phyloP scores from a whole-genome alignment of 2,113 vertebrate species.

The Reinhardtius hippoglossoides region DNA sequence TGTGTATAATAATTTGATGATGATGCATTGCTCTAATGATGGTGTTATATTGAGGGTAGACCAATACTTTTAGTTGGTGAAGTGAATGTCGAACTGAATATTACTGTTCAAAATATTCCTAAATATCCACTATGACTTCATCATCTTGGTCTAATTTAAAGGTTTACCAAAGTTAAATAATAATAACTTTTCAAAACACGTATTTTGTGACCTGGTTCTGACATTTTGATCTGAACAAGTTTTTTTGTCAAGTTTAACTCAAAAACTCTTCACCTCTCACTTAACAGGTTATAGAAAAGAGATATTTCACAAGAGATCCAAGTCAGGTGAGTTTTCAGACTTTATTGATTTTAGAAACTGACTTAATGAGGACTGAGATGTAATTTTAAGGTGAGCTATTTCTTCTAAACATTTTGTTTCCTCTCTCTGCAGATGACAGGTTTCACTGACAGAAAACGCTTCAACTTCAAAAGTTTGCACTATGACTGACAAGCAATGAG shows the following conservation, averaged over 20 bases:
- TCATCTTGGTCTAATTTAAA: too few relatives aligned
- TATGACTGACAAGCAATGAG: conserved; percentile 83
- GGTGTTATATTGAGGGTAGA: too few relatives aligned
- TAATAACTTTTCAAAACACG: too few relatives aligned
- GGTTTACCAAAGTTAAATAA: too few relatives aligned
- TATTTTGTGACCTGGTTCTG: not conserved
- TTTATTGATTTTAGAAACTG: not conserved
- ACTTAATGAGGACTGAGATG: not conserved
- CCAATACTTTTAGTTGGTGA: too few relatives aligned
- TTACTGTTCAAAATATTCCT: too few relatives aligned
- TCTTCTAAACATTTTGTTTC: conserved; percentile 18
- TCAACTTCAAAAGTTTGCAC: conserved; percentile 91
- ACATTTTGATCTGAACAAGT: not conserved
- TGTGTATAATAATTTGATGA: too few relatives aligned
- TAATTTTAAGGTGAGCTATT: not conserved
- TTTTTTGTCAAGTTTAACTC: not conserved
- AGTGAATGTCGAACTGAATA: too few relatives aligned
- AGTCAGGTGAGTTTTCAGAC: conserved; percentile 85
- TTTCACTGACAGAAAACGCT: conserved; percentile 93
- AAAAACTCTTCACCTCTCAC: not conserved
- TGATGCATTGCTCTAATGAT: too few relatives aligned
- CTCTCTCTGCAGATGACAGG: conserved; percentile 86
- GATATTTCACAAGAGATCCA: conserved; percentile 92
- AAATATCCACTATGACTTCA: too few relatives aligned
- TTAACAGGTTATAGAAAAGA: conserved; percentile 94